Conservation (phyloP, 2,113 vertebrate species). For the Pseudorectes ferrugineus region DNA sequence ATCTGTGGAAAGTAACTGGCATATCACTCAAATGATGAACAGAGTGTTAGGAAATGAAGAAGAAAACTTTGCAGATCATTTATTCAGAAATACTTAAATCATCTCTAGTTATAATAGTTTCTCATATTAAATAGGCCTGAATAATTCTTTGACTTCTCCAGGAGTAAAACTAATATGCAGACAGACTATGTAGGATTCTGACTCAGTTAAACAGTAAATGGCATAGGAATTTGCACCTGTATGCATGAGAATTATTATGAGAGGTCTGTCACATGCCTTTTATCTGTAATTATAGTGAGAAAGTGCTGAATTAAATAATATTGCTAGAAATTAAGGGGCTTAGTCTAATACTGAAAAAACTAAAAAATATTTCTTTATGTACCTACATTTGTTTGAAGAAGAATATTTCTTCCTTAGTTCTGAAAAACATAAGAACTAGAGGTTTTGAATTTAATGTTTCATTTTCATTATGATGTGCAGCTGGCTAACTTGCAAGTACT, state of each 20-base stretch:
- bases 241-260: background rate
- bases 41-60: background rate
- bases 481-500: constrained; percentile 19
- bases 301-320: background rate
- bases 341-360: background rate
- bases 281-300: background rate
- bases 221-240: background rate
- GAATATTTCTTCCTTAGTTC: background rate
- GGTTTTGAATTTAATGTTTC: constrained; percentile 40
- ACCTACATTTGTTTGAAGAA: background rate
- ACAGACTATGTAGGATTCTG: background rate
- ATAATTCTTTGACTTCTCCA: background rate
- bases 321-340: background rate
- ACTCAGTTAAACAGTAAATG: background rate
- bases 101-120: background rate
- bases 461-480: constrained; percentile 53
- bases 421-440: constrained; percentile 16
- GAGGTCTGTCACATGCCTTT: background rate
- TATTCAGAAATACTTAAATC: background rate
- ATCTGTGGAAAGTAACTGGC: background rate
- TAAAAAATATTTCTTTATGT: background rate
- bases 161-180: background rate
- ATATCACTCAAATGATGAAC: background rate
- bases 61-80: background rate
- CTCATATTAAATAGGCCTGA: background rate